phyloP scores from a whole-genome alignment of 2,113 vertebrate species.

The Cavia porcellus region DNA sequence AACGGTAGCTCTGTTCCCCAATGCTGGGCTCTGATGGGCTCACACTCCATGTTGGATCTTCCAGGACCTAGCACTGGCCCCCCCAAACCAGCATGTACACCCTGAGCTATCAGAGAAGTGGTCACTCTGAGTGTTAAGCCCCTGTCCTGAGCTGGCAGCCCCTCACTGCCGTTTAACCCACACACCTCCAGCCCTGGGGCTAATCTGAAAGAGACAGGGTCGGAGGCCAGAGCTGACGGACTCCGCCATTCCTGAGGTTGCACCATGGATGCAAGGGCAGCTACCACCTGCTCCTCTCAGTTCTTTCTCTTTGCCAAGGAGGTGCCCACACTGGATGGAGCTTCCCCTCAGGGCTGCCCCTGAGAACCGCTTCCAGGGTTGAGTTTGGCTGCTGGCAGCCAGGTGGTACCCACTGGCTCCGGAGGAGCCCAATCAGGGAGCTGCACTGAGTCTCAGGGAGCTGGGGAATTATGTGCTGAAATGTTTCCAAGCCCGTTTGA shows the following conservation, averaged over 20 bases:
- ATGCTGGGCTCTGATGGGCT: background rate
- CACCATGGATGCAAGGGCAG: background rate
- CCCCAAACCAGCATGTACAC: background rate
- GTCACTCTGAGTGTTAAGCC: background rate
- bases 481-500: slow-evolving; percentile 59
- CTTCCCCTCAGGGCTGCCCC: background rate
- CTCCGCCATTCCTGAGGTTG: background rate
- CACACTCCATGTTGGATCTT: background rate
- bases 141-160: background rate
- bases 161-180: background rate
- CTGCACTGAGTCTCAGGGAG: background rate
- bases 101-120: background rate
- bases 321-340: background rate
- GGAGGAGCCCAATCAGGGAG: background rate
- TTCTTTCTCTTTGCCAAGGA: background rate
- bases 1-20: background rate
- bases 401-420: background rate
- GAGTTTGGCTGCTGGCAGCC: background rate
- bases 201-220: background rate
- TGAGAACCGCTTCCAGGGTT: background rate
- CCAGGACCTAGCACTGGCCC: background rate
- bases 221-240: background rate
- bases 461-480: slow-evolving; percentile 62
- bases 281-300: background rate
- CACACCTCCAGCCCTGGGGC: background rate